phyloP scores from a whole-genome alignment of 2,113 vertebrate genomes.

The Chiloscyllium plagiosum region DNA sequence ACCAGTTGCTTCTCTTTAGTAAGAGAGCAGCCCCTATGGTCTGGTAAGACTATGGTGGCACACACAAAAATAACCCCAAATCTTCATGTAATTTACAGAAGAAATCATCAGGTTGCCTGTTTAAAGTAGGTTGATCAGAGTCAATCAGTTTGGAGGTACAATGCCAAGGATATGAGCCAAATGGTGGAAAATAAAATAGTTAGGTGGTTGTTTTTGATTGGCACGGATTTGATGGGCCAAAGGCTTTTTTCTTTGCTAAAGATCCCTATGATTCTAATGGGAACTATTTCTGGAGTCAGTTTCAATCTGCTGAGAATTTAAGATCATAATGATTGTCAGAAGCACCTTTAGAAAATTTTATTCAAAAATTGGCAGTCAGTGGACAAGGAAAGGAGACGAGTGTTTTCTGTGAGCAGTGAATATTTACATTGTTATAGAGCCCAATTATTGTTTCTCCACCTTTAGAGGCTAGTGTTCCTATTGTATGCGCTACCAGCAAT shows the following conservation, averaged over 20 bases:
- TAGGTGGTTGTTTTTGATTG: too few relatives aligned
- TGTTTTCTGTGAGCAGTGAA: background rate
- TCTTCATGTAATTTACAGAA: background rate
- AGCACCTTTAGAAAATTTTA: background rate
- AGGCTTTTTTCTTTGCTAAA: too few relatives aligned
- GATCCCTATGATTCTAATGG: background rate
- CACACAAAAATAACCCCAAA: background rate
- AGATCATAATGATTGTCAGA: too few relatives aligned
- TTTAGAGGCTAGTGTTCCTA: background rate
- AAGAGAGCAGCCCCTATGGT: too few relatives aligned
- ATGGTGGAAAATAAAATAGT: too few relatives aligned
- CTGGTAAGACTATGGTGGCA: too few relatives aligned
- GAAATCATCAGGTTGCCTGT: background rate
- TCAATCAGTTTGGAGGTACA: background rate
- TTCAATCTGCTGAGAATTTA: background rate
- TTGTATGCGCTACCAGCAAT: constrained; percentile 39
- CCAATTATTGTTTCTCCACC: background rate
- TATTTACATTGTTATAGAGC: background rate
- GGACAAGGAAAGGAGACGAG: background rate
- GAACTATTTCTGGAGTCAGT: background rate
- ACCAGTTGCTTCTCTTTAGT: too few relatives aligned
- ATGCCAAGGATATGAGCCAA: too few relatives aligned
- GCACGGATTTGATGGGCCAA: too few relatives aligned
- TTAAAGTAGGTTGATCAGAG: background rate
- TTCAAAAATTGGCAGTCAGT: background rate